These are phyloP conservation scores for Catharus ustulatus DNA, from an alignment of 2,797 vertebrate species.

Conservation along the genomic window DNA sequence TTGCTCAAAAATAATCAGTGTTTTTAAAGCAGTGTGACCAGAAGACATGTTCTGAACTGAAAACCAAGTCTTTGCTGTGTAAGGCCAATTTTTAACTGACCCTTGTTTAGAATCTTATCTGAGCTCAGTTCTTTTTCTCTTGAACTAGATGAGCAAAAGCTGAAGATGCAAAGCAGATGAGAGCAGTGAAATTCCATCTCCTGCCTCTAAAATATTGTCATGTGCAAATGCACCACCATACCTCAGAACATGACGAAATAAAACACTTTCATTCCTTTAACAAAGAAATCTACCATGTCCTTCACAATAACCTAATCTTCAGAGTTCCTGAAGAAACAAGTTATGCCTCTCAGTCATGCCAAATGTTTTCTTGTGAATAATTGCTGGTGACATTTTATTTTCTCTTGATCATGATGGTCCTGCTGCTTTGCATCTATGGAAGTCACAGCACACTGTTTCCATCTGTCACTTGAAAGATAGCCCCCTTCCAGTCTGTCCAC, in stretches of 20 bases:
- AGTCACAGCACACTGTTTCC: neutral
- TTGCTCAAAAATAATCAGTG: neutral
- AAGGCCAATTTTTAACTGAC: neutral
- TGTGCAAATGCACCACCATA: neutral
- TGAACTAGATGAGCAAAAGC: neutral
- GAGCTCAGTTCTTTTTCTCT: neutral
- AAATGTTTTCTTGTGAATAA: neutral
- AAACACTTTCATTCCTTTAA: neutral
- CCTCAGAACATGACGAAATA: neutral
- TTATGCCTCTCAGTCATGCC: neutral
- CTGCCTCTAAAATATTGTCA: neutral
- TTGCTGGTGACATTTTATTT: neutral
- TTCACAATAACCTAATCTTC: neutral
- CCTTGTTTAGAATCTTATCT: neutral
- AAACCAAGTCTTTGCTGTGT: neutral
- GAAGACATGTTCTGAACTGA: neutral
- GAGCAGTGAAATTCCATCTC: neutral
- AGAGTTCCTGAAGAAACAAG: neutral
- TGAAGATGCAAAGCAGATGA: neutral
- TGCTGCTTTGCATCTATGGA: slow-evolving; percentile 7
- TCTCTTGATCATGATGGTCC: neutral
- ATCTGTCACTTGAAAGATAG: neutral
- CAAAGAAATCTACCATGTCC: neutral
- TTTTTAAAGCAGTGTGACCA: neutral
- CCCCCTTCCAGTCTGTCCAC: neutral